Evolutionary conservation across 2,888 invertebrate genomes (phyloP).

Genomic region (Heterodera filipjevi): DNA sequence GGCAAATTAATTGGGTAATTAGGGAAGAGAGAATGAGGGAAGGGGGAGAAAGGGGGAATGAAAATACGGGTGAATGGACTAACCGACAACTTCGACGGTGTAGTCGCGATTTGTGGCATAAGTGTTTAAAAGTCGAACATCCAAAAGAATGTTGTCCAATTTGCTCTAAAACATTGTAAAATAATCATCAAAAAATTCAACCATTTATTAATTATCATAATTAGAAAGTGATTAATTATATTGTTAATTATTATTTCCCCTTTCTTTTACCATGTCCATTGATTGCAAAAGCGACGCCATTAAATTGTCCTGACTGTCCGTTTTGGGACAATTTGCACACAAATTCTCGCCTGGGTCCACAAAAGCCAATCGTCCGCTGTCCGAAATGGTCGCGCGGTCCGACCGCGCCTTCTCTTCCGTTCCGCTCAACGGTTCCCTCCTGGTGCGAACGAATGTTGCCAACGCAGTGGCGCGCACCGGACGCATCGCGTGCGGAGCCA

Average conservation of each 20-base stretch:
- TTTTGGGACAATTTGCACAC: constrained; percentile 42
- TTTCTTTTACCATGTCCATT: constrained; percentile 28
- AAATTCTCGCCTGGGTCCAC: constrained; percentile 36
- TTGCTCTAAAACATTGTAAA: constrained; percentile 42
- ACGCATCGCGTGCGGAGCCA: constrained; percentile 19
- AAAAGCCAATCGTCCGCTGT: constrained; percentile 28
- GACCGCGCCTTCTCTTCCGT: background rate
- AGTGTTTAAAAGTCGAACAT: constrained; percentile 54
- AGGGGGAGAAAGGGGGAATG: background rate
- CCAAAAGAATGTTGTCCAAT: constrained; percentile 55
- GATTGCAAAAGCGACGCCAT: constrained; percentile 30
- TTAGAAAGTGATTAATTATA: too few relatives aligned
- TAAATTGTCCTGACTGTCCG: constrained; percentile 31
- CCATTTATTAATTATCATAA: background rate
- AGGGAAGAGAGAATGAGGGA: background rate
- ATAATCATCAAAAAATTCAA: constrained; percentile 7
- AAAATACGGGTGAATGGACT: background rate
- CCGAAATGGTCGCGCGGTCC: constrained; percentile 23
- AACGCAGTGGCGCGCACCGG: constrained; percentile 1
- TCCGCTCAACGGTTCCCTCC: background rate
- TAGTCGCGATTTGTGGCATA: constrained; percentile 61
- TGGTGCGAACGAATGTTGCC: background rate
- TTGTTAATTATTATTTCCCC: too few relatives aligned
- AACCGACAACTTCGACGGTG: constrained; percentile 56
- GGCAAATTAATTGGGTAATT: background rate